These are phyloP conservation scores for Hirudinaria manillensis DNA, from an alignment of 2,888 invertebrate species.

Conservation along the genomic window DNA sequence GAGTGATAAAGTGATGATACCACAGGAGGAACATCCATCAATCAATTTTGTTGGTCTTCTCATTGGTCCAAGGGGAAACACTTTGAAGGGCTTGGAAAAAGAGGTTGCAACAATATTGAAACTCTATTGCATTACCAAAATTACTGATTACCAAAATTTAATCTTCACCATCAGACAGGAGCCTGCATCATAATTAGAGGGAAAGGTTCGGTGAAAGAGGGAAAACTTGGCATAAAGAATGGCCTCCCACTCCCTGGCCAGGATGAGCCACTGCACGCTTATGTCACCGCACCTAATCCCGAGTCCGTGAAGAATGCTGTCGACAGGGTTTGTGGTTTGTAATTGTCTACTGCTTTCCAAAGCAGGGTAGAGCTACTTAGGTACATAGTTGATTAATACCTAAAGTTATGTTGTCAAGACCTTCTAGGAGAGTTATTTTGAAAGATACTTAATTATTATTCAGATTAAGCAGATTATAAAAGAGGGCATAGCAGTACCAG, in stretches of 20 bases:
- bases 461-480: conserved; percentile 92
- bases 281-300: conserved; percentile 93
- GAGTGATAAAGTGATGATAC: conserved; percentile 98
- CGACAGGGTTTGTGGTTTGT: conserved; percentile 63
- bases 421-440: too few relatives aligned
- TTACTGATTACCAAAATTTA: neutral
- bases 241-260: conserved; percentile 97
- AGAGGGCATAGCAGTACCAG: conserved; percentile 85
- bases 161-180: conserved; percentile 47
- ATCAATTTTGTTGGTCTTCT: conserved; percentile 97
- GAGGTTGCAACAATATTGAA: conserved; percentile 52
- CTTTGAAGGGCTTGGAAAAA: conserved; percentile 69
- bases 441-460: too few relatives aligned
- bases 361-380: too few relatives aligned
- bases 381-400: too few relatives aligned
- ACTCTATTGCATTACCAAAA: neutral
- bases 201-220: conserved; percentile 98
- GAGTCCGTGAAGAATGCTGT: conserved; percentile 95
- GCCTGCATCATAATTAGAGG: conserved; percentile 93
- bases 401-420: too few relatives aligned
- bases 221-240: conserved; percentile 90
- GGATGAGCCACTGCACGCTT: conserved; percentile 98
- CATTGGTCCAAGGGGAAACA: conserved; percentile 97
- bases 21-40: conserved; percentile 98
- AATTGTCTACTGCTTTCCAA: too few relatives aligned